Conservation (phyloP, 2,797 vertebrate genomes). For the Antrozous pallidus region DNA sequence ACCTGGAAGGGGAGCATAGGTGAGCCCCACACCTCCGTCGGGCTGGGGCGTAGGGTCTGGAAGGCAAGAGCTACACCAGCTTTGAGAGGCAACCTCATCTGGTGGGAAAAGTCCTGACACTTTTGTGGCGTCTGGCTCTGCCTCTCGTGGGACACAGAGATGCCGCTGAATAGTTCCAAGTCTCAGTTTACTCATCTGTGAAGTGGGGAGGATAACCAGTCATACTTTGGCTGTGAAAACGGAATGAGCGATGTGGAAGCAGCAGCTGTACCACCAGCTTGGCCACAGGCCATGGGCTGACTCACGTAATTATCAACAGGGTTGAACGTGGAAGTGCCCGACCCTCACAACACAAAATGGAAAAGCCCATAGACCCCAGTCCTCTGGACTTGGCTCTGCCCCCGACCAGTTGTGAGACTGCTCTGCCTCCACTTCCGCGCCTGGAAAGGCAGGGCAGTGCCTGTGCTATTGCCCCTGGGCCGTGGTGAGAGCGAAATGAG, state of each 20-base stretch:
- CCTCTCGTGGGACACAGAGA: background rate
- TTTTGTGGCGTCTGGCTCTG: background rate
- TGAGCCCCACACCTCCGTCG: conserved; percentile 59
- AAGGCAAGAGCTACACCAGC: background rate
- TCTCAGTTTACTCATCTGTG: background rate
- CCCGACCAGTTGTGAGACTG: no score
- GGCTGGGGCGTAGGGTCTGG: background rate
- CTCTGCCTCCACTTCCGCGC: background rate
- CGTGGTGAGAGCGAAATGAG: background rate
- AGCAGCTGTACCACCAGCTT: background rate
- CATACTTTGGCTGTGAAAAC: background rate
- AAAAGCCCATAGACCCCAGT: background rate
- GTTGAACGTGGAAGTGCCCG: background rate
- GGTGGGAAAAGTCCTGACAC: background rate
- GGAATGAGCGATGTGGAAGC: background rate
- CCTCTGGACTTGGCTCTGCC: background rate
- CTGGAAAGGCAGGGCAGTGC: background rate
- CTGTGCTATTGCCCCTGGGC: background rate
- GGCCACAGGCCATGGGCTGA: background rate
- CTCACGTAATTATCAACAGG: background rate
- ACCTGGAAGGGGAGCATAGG: conserved; percentile 87
- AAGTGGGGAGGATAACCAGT: background rate
- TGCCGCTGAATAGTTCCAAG: background rate
- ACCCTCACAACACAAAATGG: background rate
- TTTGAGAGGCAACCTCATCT: background rate